Base-by-base conservation (phyloP, 2,797 vertebrate genomes). In the Lutjanus argentimaculatus region DNA sequence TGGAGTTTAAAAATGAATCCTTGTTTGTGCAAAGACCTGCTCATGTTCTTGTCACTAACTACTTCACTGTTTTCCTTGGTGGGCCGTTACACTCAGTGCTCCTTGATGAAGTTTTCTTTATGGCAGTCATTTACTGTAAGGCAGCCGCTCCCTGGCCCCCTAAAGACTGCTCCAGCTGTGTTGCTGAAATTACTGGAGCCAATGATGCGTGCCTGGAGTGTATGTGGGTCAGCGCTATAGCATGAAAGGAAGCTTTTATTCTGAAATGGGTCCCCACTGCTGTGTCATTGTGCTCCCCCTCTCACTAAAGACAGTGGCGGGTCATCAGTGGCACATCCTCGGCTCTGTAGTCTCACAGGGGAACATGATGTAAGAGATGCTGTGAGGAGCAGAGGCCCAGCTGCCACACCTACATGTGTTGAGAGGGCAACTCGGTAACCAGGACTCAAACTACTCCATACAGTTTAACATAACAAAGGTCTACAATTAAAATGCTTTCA, bases 181-280 rank as follows among this genome's bases (percentile, higher is more conserved):
- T 53, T 42, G 15, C 36, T 36, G 46, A 77, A 86, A 49, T 79
- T 11, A 85, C 48, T 49, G 66, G 57, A 72, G 43, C 36, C 77
- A 77, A 6, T 5, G 46, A 75, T 78, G 79, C 43, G 0, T 89
- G 82, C 36, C 21, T 2, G 22, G 21, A 46, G 43, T 53, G 40
- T 46, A 91, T 89, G 65, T 92, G 82, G 92, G 91, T 92, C 92
- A 91, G 69, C 11, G n/a, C 61, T 72, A 71, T 56, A 73, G 77
- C 52, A 79, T 83, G 43, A 89, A 90, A 86, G 71, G 53, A 68
- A 67, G 81, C 80, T 80, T 89, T 86, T 85, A 85, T 85, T 86
- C 48, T 67, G 55, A 86, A 79, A 83, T 42, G 15, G 22, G 70
- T 75, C 56, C 75, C 85, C 22, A 22, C 72, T 80, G 77, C 59